Evolutionary conservation across 2,113 vertebrate species (phyloP).

Genomic region (Reinhardtius hippoglossoides): DNA sequence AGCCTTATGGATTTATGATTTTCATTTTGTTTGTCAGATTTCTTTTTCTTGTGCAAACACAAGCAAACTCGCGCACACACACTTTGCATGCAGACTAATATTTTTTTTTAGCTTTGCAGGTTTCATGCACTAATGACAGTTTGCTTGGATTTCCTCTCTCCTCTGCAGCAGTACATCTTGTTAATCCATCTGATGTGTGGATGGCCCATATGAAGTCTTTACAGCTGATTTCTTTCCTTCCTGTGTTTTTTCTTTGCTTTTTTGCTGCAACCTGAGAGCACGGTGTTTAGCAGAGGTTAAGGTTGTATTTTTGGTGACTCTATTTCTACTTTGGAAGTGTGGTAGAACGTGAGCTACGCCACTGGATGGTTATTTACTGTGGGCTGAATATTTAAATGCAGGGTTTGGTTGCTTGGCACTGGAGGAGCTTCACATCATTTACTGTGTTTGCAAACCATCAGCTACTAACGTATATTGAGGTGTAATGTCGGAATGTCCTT

Average conservation of each 20-base stretch:
- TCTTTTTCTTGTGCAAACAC: not conserved
- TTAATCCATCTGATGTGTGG: slow-evolving; percentile 62
- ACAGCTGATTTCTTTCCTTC: slow-evolving; percentile 1
- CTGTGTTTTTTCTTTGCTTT: slow-evolving; percentile 22
- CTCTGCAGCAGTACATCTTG: slow-evolving; percentile 39
- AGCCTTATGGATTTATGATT: not conserved
- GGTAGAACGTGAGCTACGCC: slow-evolving; percentile 12
- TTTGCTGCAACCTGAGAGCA: slow-evolving; percentile 37
- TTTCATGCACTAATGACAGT: slow-evolving; percentile 11
- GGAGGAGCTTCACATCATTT: slow-evolving; percentile 17
- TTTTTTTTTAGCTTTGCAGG: not conserved
- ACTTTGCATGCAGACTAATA: not conserved
- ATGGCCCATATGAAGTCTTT: slow-evolving; percentile 58
- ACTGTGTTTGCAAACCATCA: slow-evolving; percentile 6
- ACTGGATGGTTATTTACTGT: slow-evolving; percentile 20
- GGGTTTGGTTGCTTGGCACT: not conserved
- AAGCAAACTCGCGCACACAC: not conserved
- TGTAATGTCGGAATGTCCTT: slow-evolving; percentile 2
- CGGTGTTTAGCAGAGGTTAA: not conserved
- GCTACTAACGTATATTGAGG: not conserved
- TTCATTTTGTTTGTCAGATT: not conserved
- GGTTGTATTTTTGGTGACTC: slow-evolving; percentile 52
- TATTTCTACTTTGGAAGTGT: slow-evolving; percentile 50
- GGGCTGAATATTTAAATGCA: slow-evolving; percentile 18
- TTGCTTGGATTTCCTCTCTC: slow-evolving; percentile 21